Evolutionary conservation across 2,113 vertebrate genomes (phyloP), one percentile per base, ranked within the genome.

Genomic region (Platichthys flesus): DNA sequence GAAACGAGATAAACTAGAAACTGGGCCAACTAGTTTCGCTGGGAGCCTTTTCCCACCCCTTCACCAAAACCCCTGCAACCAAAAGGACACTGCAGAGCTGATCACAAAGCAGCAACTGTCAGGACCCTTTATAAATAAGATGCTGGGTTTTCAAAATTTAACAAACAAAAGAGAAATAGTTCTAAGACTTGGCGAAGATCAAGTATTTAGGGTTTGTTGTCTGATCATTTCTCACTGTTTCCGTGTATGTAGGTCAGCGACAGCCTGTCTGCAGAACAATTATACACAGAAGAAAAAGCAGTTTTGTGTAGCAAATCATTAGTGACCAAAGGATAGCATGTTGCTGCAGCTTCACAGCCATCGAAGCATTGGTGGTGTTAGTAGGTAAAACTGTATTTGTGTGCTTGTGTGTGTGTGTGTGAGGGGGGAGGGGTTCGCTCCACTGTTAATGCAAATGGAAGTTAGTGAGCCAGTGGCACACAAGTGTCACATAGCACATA

Each of bases 401-500:
- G 13, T 18, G 67, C 9, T 9, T 61, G 54, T 42, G 66, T 56
- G 42, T 13, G 28, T 31, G 28, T 31, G 5, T 31, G 5, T 31
- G 35, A 24, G 57, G 31, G 45, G 64, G 77, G 65, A 45, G 68
- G 71, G 60, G 76, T 57, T 57, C n/a, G 20, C 49, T 68, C 64
- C 68, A 73, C 76, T 21, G 35, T 78, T 83, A 78, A 83, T 86
- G 84, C 80, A 87, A 89, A 88, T 75, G 58, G 77, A 4, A 74
- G 78, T 75, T 76, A 68, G 79, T 31, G 21, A 82, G 60, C 65
- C 78, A 71, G 89, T 9, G 67, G 75, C 75, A 64, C 59, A 82
- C 81, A 67, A 89, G 87, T 90, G 88, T 92, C 89, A 88, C 83
- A 63, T 89, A 90, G 68, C 88, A 89, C 73, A 85, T 82, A 83